Conservation (phyloP, 1,140 invertebrate species). For the Planococcus citri region DNA sequence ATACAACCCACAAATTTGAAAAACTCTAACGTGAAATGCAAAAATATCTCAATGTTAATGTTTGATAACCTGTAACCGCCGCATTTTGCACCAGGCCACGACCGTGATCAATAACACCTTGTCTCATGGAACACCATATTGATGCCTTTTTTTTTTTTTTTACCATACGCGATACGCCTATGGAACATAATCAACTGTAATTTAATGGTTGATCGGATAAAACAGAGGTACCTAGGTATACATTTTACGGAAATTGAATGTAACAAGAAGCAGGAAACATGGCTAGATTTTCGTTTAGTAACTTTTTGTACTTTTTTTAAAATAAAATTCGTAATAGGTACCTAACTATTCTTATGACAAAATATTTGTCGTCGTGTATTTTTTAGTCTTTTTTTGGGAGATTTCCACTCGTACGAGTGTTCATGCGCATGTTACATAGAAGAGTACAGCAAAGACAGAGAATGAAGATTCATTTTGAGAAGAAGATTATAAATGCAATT, state of each 20-base stretch:
- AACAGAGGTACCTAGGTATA: background rate
- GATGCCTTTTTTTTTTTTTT: background rate
- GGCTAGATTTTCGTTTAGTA: background rate
- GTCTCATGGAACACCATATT: background rate
- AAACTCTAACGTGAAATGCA: no score
- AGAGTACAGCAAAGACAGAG: no score
- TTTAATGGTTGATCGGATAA: conserved; percentile 3
- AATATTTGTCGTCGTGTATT: no score
- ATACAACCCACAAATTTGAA: no score
- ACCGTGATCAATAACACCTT: background rate
- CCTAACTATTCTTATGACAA: no score
- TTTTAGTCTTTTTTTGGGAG: no score
- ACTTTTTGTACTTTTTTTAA: background rate
- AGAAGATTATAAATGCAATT: no score
- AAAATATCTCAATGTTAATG: no score
- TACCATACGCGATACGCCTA: background rate
- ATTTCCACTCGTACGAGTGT: no score
- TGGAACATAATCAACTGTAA: background rate
- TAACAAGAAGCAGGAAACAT: background rate
- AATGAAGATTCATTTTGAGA: no score
- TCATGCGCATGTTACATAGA: no score
- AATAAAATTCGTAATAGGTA: background rate
- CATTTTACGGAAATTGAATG: background rate
- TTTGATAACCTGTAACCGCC: no score
- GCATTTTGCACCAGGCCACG: background rate